These are phyloP conservation scores for Thomomys bottae DNA, from an alignment of 2,113 vertebrate species.

Conservation along the genomic window DNA sequence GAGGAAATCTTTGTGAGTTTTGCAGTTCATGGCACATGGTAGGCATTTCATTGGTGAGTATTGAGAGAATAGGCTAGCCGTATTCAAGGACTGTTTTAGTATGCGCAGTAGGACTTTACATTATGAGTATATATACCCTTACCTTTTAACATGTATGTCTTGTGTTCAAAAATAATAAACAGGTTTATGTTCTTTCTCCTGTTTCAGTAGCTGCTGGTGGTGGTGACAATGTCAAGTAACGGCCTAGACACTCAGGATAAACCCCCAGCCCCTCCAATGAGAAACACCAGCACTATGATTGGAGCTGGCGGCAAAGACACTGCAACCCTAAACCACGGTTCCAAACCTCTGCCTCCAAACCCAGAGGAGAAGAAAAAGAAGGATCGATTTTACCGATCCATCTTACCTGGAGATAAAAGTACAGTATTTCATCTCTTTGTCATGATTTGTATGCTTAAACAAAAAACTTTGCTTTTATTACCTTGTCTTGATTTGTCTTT, in stretches of 20 bases:
- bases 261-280: slow-evolving; percentile 97
- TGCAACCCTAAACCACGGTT: slow-evolving; percentile 92
- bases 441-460: slow-evolving; percentile 27
- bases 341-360: slow-evolving; percentile 96
- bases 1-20: slow-evolving; percentile 30
- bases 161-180: slow-evolving; percentile 48
- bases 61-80: not conserved
- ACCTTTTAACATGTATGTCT: slow-evolving; percentile 42
- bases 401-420: slow-evolving; percentile 97
- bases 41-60: not conserved
- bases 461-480: not conserved
- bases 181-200: slow-evolving; percentile 46
- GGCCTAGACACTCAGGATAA: slow-evolving; percentile 95
- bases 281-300: slow-evolving; percentile 98
- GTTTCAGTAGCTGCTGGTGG: slow-evolving; percentile 82
- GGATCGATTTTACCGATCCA: slow-evolving; percentile 93
- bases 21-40: not conserved
- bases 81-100: not conserved
- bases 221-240: slow-evolving; percentile 96
- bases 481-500: slow-evolving; percentile 47
- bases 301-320: slow-evolving; percentile 93
- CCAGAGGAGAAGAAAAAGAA: slow-evolving; percentile 97
- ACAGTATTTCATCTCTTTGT: slow-evolving; percentile 76
- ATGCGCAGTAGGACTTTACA: slow-evolving; percentile 1
- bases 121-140: slow-evolving; percentile 14